Conservation (phyloP, 92 coral and sea anemone species). For the Bergia puertoricense region DNA sequence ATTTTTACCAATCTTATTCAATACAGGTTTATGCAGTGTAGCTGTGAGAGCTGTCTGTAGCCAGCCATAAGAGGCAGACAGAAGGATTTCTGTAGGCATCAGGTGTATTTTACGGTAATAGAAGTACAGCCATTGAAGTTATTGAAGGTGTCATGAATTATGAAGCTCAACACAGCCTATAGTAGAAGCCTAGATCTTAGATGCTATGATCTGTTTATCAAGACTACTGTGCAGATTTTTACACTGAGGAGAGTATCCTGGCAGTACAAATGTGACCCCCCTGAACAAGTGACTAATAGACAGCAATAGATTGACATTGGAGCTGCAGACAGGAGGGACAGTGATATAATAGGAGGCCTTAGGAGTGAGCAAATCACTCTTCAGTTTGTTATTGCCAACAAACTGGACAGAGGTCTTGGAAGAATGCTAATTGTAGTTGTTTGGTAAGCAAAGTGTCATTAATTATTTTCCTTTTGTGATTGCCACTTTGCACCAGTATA, state of each 20-base stretch:
- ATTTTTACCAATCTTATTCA: slow-evolving; percentile 17
- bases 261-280: slow-evolving; percentile 22
- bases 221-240: slow-evolving; percentile 18
- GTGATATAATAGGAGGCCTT: slow-evolving; percentile 8
- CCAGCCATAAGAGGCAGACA: slow-evolving; percentile 42
- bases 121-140: slow-evolving; percentile 36
- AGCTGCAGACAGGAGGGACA: slow-evolving; percentile 41
- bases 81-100: slow-evolving; percentile 33
- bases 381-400: background rate
- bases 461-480: background rate
- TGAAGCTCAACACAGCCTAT: slow-evolving; percentile 26
- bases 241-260: slow-evolving; percentile 8
- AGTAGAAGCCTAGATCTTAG: slow-evolving; percentile 22
- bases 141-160: slow-evolving; percentile 22
- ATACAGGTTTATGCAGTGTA: slow-evolving; percentile 33
- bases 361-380: background rate
- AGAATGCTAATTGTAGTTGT: background rate
- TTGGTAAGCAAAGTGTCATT: background rate
- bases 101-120: slow-evolving; percentile 27
- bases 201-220: slow-evolving; percentile 14
- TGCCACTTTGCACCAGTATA: background rate
- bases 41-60: slow-evolving; percentile 31
- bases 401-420: background rate
- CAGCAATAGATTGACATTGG: slow-evolving; percentile 38
- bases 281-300: slow-evolving; percentile 28